A percentile compares a stretch with the other conserved stretches of the same genome.
Evolutionary conservation across 2,797 vertebrate species (phyloP).

Genomic region (Bradypodion ventrale): DNA sequence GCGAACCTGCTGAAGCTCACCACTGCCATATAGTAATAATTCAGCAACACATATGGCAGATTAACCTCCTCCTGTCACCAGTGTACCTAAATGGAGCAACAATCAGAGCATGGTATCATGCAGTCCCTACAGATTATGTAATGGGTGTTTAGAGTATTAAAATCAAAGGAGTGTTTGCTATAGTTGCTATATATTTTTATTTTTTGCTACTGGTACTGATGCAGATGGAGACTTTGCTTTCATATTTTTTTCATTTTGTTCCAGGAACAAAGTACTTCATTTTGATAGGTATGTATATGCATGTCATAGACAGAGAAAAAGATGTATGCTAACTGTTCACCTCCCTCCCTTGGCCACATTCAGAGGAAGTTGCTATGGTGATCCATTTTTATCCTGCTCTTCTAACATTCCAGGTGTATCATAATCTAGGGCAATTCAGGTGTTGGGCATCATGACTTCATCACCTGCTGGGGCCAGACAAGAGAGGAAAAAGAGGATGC

Average conservation of each 20-base stretch:
- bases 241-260: slow-evolving; percentile 7
- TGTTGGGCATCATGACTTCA: neutral
- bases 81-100: slow-evolving; percentile 49
- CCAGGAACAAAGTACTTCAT: neutral
- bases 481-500: neutral
- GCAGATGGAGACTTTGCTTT: slow-evolving; percentile 24
- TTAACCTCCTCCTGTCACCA: slow-evolving; percentile 52
- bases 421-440: slow-evolving; percentile 4
- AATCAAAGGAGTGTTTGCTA: slow-evolving; percentile 16
- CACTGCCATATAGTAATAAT: slow-evolving; percentile 48
- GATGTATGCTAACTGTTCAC: neutral
- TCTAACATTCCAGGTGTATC: slow-evolving; percentile 11
- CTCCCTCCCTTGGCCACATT: neutral
- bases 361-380: rapidly evolving
- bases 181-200: neutral
- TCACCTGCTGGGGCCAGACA: neutral
- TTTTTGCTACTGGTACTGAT: slow-evolving; percentile 43
- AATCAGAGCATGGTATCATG: slow-evolving; percentile 42
- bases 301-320: too few relatives aligned
- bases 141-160: slow-evolving; percentile 56
- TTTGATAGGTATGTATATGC: neutral
- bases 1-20: too few relatives aligned
- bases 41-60: slow-evolving; percentile 14
- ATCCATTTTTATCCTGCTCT: slow-evolving; percentile 6
- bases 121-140: slow-evolving; percentile 37